These are phyloP conservation scores for Epizoanthus illoricatus DNA, from an alignment of 92 coral and sea anemone species.

Conservation along the genomic window DNA sequence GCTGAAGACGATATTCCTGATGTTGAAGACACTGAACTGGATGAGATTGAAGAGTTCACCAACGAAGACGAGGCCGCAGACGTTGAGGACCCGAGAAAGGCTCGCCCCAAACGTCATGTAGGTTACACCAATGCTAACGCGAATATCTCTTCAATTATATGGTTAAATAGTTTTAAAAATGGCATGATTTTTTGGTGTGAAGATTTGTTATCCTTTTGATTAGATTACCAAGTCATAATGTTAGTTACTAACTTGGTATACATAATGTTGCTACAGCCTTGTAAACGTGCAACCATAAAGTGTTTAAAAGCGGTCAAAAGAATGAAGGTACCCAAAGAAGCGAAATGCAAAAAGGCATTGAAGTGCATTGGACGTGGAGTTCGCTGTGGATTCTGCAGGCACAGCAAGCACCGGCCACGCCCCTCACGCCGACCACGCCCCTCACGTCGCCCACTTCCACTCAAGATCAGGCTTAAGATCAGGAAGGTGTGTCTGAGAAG, in stretches of 20 bases:
- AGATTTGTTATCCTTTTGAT: no score
- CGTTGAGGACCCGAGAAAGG: no score
- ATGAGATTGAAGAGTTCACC: not conserved
- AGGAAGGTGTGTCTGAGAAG: no score
- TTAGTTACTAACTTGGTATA: not conserved
- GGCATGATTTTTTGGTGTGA: no score
- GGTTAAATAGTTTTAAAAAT: no score
- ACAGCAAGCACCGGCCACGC: not conserved
- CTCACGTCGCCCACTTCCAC: no score
- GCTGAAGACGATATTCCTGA: slow-evolving; percentile 40
- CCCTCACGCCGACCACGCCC: no score
- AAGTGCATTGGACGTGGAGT: not conserved
- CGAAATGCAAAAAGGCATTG: not conserved
- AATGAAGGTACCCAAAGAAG: not conserved
- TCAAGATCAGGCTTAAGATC: no score
- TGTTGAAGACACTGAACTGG: slow-evolving; percentile 20
- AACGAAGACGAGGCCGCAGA: not conserved
- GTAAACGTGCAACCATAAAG: not conserved
- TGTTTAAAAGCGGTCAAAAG: not conserved
- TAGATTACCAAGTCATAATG: no score
- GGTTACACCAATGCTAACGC: no score
- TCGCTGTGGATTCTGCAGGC: slow-evolving; percentile 8
- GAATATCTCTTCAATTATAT: no score
- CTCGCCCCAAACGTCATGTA: no score
- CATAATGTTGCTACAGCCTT: not conserved